Conservation (phyloP, 2,113 vertebrate species). For the Antigone vipio region DNA sequence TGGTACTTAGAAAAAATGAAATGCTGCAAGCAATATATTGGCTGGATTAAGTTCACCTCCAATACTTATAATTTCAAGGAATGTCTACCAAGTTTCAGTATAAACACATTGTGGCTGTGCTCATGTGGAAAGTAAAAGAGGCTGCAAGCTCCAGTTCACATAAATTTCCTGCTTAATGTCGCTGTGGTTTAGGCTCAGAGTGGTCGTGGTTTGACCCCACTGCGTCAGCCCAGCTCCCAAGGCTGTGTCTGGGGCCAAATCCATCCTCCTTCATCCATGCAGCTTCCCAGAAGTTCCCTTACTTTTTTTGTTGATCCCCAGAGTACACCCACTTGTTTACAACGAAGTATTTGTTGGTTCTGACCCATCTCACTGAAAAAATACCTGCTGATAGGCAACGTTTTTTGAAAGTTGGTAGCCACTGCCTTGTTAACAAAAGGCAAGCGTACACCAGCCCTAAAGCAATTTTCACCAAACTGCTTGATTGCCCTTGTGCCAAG, state of each 20-base stretch:
- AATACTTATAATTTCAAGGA: background rate
- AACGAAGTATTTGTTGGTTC: background rate
- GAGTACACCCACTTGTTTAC: background rate
- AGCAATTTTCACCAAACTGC: background rate
- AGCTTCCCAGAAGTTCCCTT: background rate
- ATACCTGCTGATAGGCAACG: background rate
- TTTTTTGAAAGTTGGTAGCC: background rate
- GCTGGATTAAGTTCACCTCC: constrained; percentile 18
- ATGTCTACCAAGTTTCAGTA: background rate
- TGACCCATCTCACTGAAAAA: background rate
- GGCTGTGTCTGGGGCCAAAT: background rate
- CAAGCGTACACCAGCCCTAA: fast-evolving
- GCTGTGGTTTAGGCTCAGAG: background rate
- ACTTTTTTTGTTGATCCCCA: background rate
- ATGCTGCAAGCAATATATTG: constrained; percentile 35
- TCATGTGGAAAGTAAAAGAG: background rate
- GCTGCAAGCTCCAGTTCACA: background rate
- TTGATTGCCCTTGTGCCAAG: background rate
- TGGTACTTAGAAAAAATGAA: constrained; percentile 35
- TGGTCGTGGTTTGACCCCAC: background rate
- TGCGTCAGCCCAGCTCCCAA: background rate
- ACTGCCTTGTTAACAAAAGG: background rate
- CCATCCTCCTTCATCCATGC: background rate
- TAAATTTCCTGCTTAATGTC: background rate
- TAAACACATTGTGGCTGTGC: background rate